Evolutionary conservation across 35 echinoderm and acorn worm genomes (phyloP).

Genomic region (Holothuria glaberrima): DNA sequence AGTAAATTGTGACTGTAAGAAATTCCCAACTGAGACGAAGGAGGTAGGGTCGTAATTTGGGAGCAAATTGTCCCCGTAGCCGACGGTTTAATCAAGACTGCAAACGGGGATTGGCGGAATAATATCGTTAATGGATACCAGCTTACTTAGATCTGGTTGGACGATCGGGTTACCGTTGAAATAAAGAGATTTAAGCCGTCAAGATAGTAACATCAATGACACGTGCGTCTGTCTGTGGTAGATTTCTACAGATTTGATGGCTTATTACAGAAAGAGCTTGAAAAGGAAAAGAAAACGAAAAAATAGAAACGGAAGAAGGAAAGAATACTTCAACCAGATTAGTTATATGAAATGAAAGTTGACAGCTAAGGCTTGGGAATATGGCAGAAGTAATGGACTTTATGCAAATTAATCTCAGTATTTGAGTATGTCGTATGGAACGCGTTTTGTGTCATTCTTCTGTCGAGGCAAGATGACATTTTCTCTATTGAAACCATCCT

Average conservation of each 20-base stretch:
- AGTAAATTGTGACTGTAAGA: slow-evolving; percentile 20
- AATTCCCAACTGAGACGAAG: neutral
- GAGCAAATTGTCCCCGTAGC: slow-evolving; percentile 28
- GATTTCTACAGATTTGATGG: no score
- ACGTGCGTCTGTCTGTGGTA: no score
- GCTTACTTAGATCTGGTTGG: slow-evolving; percentile 32
- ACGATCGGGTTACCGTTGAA: slow-evolving; percentile 20
- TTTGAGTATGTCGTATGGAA: no score
- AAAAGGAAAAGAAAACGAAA: no score
- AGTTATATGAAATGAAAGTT: slow-evolving; percentile 41
- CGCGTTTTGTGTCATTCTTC: no score
- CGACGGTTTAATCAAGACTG: slow-evolving; percentile 48
- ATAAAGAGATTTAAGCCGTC: no score
- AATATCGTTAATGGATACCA: slow-evolving; percentile 51
- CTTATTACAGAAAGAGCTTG: no score
- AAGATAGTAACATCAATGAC: no score
- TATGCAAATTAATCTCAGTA: slow-evolving; percentile 32
- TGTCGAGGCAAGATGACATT: no score
- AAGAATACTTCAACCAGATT: slow-evolving; percentile 1
- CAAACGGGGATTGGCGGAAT: slow-evolving; percentile 39
- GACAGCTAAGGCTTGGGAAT: neutral
- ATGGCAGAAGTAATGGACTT: slow-evolving; percentile 22
- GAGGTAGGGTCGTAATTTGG: slow-evolving; percentile 18
- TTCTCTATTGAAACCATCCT: no score
- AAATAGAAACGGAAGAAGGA: no score